These are phyloP conservation scores for Lates calcarifer DNA, from an alignment of 2,113 vertebrate species.

Conservation along the genomic window DNA sequence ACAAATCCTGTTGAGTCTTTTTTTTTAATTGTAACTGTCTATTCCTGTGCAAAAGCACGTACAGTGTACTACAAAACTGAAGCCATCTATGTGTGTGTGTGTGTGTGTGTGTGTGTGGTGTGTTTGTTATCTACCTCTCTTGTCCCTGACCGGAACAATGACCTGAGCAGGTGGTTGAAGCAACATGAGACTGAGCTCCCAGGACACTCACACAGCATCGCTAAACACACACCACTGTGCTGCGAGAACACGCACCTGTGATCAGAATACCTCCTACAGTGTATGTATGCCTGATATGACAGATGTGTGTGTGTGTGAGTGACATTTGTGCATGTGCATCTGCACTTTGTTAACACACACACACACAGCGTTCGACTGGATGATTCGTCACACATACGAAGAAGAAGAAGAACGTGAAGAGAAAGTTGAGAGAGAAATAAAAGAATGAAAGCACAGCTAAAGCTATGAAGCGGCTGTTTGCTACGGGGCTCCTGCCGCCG, in stretches of 20 bases:
- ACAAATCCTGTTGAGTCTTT: neutral
- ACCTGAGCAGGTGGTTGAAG: constrained; percentile 72
- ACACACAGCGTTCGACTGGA: neutral
- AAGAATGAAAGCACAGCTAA: neutral
- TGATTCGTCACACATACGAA: neutral
- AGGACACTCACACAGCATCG: constrained; percentile 46
- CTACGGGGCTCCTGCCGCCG: neutral
- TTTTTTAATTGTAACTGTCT: neutral
- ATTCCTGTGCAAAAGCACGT: neutral
- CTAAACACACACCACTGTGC: constrained; percentile 66
- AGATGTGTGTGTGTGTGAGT: constrained; percentile 40
- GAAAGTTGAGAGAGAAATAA: neutral
- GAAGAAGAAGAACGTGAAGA: neutral
- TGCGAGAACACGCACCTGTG: constrained; percentile 58
- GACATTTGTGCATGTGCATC: neutral
- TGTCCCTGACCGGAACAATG: constrained; percentile 58
- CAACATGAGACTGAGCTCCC: constrained; percentile 61
- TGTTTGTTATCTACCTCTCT: constrained; percentile 24
- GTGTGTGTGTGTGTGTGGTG: constrained; percentile 8
- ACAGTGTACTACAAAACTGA: constrained; percentile 11
- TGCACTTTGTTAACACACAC: neutral
- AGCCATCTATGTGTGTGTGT: constrained; percentile 13
- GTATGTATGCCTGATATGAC: constrained; percentile 21
- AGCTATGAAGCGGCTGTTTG: neutral
- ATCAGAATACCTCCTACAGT: constrained; percentile 23